Base-by-base conservation (phyloP, 2,888 invertebrate species). In the Uropetala carovei region DNA sequence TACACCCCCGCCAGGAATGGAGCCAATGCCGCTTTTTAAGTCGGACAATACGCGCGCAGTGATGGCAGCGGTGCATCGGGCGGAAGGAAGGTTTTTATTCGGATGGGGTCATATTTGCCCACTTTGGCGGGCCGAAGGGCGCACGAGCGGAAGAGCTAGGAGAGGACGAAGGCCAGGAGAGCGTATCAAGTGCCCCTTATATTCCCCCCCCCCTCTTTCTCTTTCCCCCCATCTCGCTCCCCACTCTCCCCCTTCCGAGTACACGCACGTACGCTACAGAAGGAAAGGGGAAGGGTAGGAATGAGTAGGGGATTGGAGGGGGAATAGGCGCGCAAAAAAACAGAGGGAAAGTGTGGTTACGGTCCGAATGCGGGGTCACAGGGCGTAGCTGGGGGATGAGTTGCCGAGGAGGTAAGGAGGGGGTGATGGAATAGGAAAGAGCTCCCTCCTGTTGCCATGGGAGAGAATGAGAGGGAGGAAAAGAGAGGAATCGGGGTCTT, bases 41-140 rank as follows among this genome's bases (percentile, higher is more conserved):
- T 75, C 75, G 75, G 22, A 75, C 75, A 27, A 75, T 75, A 27
- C 75, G 75, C 27, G 75, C 27, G 75, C 75, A n/a, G 18, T 13
- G 11, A 75, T 75, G 75, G 75, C 22, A 9, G 27, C 75, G 22
- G 27, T 75, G 75, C 75, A 75, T 75, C 27, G 11, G 75, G 75
- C 75, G 75, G 75, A 75, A 75, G 75, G 27, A 75, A 75, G 75
- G 11, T 18, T 75, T 75, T 75, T 14, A 75, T 75, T 75, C 27
- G 75, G 75, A 27, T 27, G 75, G 75, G 68, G 75, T 75, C 75
- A 75, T 75, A 75, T 75, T 75, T 75, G 27, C 75, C 75, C 75
- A 27, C 75, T 75, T 22, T 27, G 75, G 22, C 22, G 27, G 75
- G 75, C 11, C 75, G 22, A 75, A 75, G 75, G 75, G 22, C 75